Base-by-base conservation (phyloP, 2,888 invertebrate genomes). In the Opisthograptis luteolata region DNA sequence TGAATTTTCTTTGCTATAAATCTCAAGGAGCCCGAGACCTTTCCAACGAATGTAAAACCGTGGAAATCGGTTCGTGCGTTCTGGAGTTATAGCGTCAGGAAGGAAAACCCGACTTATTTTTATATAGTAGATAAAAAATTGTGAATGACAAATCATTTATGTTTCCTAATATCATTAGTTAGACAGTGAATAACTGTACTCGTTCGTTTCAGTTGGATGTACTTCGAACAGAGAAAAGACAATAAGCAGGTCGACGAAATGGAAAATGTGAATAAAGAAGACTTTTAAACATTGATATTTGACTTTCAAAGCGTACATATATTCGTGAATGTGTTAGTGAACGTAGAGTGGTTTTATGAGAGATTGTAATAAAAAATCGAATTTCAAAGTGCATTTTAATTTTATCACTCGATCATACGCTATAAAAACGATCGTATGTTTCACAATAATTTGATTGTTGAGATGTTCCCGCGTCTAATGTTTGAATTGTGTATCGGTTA, bases 131-230 rank as follows among this genome's bases (percentile, higher is more conserved):
- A n/a, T n/a, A n/a, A n/a, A n/a, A n/a, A n/a, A n/a, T n/a, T n/a
- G n/a, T n/a, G n/a, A n/a, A n/a, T n/a, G n/a, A n/a, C n/a, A n/a
- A n/a, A n/a, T n/a, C n/a, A n/a, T n/a, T n/a, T n/a, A n/a, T n/a
- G n/a, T n/a, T n/a, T n/a, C n/a, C n/a, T n/a, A n/a, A n/a, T n/a
- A n/a, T n/a, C n/a, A n/a, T n/a, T n/a, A n/a, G n/a, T n/a, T 14
- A 8, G 24, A 27, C 13, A 36, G 15, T 42, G 24, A 20, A 13
- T 40, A 47, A 58, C 36, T 12, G 36, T 25, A 40, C 22, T 15
- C 43, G 31, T 52, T 42, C 55, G 42, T 83, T 87, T 42, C 81
- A 94, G 94, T 42, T 94, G 94, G 94, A 92, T 94, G 88, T 94
- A 94, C 74, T 90, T 92, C 58, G 93, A 94, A 72, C 93, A 94